Percentiles rank a stretch among this genome's conserved stretches.
Conservation (phyloP, 2,797 vertebrate genomes). For the Artibeus lituratus region DNA sequence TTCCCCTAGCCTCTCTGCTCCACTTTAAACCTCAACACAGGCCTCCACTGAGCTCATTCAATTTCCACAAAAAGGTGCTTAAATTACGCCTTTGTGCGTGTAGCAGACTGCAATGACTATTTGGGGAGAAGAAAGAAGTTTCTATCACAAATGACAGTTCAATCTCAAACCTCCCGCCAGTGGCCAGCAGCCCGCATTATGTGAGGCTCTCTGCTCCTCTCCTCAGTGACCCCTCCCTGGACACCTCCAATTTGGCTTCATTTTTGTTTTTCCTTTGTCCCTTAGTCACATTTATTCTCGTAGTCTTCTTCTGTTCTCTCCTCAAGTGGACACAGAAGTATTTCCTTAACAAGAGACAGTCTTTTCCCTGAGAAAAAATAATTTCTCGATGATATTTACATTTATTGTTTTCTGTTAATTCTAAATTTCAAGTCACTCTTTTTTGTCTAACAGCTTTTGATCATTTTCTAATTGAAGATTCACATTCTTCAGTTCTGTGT, state of each 20-base stretch:
- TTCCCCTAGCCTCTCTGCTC: background rate
- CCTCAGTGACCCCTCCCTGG: too few species aligned
- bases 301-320: background rate
- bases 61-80: background rate
- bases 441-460: background rate
- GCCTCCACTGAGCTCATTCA: background rate
- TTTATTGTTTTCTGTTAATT: background rate
- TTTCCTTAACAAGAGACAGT: background rate
- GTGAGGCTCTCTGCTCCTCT: background rate
- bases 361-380: background rate
- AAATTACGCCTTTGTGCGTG: background rate
- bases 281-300: background rate
- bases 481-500: background rate
- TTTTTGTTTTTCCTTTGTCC: background rate
- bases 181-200: too few species aligned
- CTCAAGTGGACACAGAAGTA: background rate
- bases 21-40: background rate
- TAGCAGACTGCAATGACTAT: background rate
- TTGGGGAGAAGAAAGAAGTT: background rate
- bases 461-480: constrained; percentile 13
- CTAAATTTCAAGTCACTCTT: background rate
- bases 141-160: background rate
- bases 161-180: background rate
- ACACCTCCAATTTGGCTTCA: background rate
- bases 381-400: background rate